Evolutionary conservation across 2,797 vertebrate species (phyloP).

Genomic region (Melanotaenia maccullochi): DNA sequence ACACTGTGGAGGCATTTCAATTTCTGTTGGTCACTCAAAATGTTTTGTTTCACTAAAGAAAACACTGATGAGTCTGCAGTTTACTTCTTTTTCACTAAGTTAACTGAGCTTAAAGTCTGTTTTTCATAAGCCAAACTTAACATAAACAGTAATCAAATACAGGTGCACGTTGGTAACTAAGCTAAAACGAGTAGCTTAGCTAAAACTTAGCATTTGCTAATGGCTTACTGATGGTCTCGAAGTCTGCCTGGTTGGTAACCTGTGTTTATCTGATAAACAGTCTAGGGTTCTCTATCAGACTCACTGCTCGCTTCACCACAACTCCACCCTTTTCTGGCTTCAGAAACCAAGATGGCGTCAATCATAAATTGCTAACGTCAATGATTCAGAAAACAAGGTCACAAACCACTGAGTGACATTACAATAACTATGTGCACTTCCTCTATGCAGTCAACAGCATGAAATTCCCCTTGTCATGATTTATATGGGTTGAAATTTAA

Average conservation of each 20-base stretch:
- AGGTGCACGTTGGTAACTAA: too few species aligned
- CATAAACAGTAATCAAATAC: too few species aligned
- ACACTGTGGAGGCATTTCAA: not conserved
- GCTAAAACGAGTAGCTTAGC: not conserved
- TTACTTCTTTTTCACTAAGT: too few species aligned
- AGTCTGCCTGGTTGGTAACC: not conserved
- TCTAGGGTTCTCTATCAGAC: not conserved
- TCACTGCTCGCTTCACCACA: not conserved
- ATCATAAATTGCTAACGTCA: not conserved
- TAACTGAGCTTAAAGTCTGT: too few species aligned
- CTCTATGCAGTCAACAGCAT: too few species aligned
- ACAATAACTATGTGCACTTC: not conserved
- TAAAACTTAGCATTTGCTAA: not conserved
- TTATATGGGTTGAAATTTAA: conserved; percentile 19
- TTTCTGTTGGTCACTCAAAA: not conserved
- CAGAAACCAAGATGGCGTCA: not conserved
- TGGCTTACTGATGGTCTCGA: not conserved
- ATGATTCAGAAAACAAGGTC: too few species aligned
- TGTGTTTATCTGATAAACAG: not conserved
- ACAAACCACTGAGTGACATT: not conserved
- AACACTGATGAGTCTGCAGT: too few species aligned
- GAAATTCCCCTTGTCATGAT: not conserved
- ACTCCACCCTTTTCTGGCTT: not conserved
- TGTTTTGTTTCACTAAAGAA: too few species aligned
- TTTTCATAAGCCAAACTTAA: too few species aligned